Evolutionary conservation across 1,140 invertebrate genomes (phyloP).

Genomic region (Pteromalus puparum): DNA sequence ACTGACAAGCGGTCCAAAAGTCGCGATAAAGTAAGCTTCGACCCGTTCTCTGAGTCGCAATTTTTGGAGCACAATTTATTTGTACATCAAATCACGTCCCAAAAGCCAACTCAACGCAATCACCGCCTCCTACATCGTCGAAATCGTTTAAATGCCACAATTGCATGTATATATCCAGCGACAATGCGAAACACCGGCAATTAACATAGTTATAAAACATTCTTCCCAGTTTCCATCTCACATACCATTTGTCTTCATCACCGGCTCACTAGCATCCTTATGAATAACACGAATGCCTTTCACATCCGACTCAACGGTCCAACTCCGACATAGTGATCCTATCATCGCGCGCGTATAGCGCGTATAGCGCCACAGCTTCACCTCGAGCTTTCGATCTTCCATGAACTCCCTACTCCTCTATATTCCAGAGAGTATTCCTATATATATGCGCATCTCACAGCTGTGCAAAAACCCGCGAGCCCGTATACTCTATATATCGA

Average conservation of each 20-base stretch:
- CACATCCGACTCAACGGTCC: slow-evolving; percentile 27
- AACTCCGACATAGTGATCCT: slow-evolving; percentile 48
- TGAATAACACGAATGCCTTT: slow-evolving; percentile 49
- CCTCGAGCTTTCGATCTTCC: slow-evolving; percentile 29
- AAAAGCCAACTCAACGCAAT: no score
- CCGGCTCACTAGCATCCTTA: slow-evolving; percentile 44
- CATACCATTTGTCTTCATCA: slow-evolving; percentile 53
- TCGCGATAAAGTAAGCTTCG: no score
- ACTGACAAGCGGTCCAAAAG: not conserved
- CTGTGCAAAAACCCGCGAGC: slow-evolving; percentile 11
- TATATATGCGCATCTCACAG: not conserved
- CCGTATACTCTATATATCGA: no score
- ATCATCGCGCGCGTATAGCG: slow-evolving; percentile 36
- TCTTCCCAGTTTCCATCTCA: slow-evolving; percentile 35
- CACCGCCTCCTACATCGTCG: slow-evolving; percentile 7
- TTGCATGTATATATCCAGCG: slow-evolving; percentile 25
- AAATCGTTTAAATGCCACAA: slow-evolving; percentile 26
- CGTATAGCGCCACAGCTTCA: not conserved
- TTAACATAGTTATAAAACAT: slow-evolving; percentile 46
- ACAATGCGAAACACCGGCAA: slow-evolving; percentile 35
- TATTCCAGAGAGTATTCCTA: not conserved
- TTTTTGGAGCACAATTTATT: no score
- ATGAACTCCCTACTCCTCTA: not conserved
- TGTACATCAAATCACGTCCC: no score
- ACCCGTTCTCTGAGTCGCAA: no score